Conservation (phyloP, 23 tunicate species). For the Ascidia mentula region DNA sequence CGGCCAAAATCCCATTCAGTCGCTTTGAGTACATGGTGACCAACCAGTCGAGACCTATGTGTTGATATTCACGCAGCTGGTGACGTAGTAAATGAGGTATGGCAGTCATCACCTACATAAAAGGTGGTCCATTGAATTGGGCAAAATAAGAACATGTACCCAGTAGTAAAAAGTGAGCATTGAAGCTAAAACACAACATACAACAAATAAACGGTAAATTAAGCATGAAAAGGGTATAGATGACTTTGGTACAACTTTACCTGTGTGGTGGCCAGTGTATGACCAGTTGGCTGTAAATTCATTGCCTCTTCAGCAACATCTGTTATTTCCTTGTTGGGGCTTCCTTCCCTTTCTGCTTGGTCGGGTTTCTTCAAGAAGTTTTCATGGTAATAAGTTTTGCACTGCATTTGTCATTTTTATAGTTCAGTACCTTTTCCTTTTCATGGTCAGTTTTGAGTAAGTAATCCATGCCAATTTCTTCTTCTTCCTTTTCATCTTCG, state of each 20-base stretch:
- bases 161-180: too few species aligned
- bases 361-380: neutral
- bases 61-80: conserved; percentile 90
- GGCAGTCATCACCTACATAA: conserved; percentile 96
- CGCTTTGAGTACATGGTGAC: conserved; percentile 88
- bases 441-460: conserved; percentile 27
- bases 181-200: too few species aligned
- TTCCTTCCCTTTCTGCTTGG: conserved; percentile 7
- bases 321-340: conserved; percentile 66
- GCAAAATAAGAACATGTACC: too few species aligned
- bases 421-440: neutral
- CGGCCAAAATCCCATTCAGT: conserved; percentile 93
- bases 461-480: conserved; percentile 84
- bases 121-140: too few species aligned
- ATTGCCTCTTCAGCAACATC: conserved; percentile 89
- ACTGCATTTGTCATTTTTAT: neutral
- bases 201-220: too few species aligned
- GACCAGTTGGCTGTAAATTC: conserved; percentile 93
- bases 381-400: neutral
- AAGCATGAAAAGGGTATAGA: too few species aligned
- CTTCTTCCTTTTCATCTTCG: conserved; percentile 12
- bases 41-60: conserved; percentile 96
- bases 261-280: conserved; percentile 94
- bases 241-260: conserved; percentile 33
- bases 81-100: conserved; percentile 77